A percentile compares a stretch with the other conserved stretches of the same genome.
These are phyloP conservation scores for Metellina segmentata DNA, from an alignment of 2,888 invertebrate genomes.

Conservation along the genomic window DNA sequence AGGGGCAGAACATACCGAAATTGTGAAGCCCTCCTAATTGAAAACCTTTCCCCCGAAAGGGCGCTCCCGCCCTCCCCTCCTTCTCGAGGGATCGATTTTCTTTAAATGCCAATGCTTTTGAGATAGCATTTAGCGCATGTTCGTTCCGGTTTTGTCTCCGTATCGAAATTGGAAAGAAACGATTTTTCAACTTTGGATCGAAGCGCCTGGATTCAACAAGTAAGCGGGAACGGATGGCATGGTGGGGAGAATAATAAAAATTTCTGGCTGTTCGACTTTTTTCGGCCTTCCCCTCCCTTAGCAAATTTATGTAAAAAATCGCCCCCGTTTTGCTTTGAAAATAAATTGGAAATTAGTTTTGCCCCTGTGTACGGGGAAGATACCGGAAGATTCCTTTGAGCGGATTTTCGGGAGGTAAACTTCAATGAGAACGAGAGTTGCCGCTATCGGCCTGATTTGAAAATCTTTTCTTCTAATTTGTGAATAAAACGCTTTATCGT, in stretches of 20 bases:
- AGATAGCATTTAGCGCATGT: conserved; percentile 75
- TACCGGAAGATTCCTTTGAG: too few relatives aligned
- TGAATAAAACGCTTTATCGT: too few relatives aligned
- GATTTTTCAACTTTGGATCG: conserved; percentile 70
- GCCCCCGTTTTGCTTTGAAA: too few relatives aligned
- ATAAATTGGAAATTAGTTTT: too few relatives aligned
- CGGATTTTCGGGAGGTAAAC: too few relatives aligned
- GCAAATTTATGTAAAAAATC: too few relatives aligned
- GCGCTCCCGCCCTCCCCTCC: conserved; percentile 24
- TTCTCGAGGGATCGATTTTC: conserved; percentile 72
- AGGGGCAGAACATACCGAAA: conserved; percentile 70
- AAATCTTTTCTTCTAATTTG: too few relatives aligned
- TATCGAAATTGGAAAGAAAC: conserved; percentile 75
- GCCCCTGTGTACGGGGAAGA: too few relatives aligned
- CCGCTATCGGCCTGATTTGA: too few relatives aligned
- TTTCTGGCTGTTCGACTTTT: too few relatives aligned
- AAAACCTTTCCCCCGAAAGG: conserved; percentile 65
- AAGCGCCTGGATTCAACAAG: conserved; percentile 71
- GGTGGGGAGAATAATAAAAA: conserved; percentile 31
- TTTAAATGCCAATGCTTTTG: conserved; percentile 75
- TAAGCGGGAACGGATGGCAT: conserved; percentile 45
- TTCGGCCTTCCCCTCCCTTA: too few relatives aligned
- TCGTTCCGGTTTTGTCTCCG: conserved; percentile 59
- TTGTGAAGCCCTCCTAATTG: conserved; percentile 75
- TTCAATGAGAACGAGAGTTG: too few relatives aligned